Base-by-base conservation (phyloP, 2,113 vertebrate species). In the Hemicordylus capensis region DNA sequence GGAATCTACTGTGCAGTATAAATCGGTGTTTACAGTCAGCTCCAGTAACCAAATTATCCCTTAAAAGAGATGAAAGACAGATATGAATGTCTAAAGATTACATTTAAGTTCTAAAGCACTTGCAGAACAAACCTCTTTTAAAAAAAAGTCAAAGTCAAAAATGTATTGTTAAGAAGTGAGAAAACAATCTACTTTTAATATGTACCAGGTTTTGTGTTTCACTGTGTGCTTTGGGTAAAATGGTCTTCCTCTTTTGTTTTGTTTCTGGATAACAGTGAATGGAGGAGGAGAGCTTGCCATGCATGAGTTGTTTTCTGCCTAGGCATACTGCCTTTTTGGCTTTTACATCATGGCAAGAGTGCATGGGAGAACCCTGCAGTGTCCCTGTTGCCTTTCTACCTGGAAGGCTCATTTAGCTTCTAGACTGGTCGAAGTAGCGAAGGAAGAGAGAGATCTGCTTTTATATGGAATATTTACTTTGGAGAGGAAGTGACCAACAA, bases 391-490 rank as follows among this genome's bases (percentile, higher is more conserved):
- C 37, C 79, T 90, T 89, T 79, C 89, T 89, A 87, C 90, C 80
- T 90, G 85, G 56, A 76, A 91, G 89, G 85, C 37, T 88, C 85
- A 66, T 76, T 91, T 51, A 3, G 76, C 63, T 82, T 86, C n/a
- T 3, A 12, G 76, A 90, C 82, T 91, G 83, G 61, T 63, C 67
- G 76, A 85, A 48, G 14, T 54, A 77, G 83, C 58, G 73, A 66
- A 64, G 56, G 75, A 87, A 89, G 67, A 44, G 61, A 15, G 51
- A 51, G 11, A 73, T 81, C 59, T 66, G 61, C n/a, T n/a, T 92
- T 87, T 93, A 72, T 85, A 61, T 58, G 54, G 78, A 76, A 83
- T 54, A n/a, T n/a, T 86, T 77, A 73, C 66, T 72, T 48, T 46
- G 19, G 56, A 20, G 28, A 51, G n/a, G 2, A 69, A 84, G 66